phyloP scores from a whole-genome alignment of 1,140 invertebrate genomes.

The Monochamus saltuarius region DNA sequence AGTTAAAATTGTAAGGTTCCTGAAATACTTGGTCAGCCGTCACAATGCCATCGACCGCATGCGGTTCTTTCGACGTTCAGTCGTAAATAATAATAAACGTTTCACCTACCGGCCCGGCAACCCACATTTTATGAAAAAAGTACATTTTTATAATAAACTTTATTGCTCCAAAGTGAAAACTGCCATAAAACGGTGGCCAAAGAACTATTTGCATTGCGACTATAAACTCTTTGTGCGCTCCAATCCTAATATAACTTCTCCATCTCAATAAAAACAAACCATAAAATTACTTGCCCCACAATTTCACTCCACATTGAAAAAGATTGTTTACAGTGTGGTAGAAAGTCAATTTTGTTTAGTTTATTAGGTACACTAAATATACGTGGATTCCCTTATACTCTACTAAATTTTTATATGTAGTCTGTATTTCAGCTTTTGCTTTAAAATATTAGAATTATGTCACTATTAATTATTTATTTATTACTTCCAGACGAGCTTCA shows the following conservation, averaged over 20 bases:
- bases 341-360: background rate
- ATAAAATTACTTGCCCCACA: slow-evolving; percentile 14
- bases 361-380: background rate
- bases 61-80: slow-evolving; percentile 5
- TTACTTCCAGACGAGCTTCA: too few species aligned
- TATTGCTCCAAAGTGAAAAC: slow-evolving; percentile 13
- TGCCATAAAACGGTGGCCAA: slow-evolving; percentile 19
- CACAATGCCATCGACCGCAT: slow-evolving; percentile 12
- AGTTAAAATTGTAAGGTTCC: slow-evolving; percentile 1
- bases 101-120: background rate
- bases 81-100: slow-evolving; percentile 20
- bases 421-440: too few species aligned
- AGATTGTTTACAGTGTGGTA: slow-evolving; percentile 7
- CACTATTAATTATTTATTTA: too few species aligned
- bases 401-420: too few species aligned
- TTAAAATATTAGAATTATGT: too few species aligned
- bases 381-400: too few species aligned
- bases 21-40: slow-evolving; percentile 9
- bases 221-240: background rate
- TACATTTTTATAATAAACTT: slow-evolving; percentile 8
- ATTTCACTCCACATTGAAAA: slow-evolving; percentile 3
- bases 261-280: slow-evolving; percentile 14
- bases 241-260: background rate
- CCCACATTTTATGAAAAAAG: slow-evolving; percentile 13
- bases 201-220: slow-evolving; percentile 11